Base-by-base conservation (phyloP, 1,140 invertebrate genomes). In the Atopsyche davidsoni region DNA sequence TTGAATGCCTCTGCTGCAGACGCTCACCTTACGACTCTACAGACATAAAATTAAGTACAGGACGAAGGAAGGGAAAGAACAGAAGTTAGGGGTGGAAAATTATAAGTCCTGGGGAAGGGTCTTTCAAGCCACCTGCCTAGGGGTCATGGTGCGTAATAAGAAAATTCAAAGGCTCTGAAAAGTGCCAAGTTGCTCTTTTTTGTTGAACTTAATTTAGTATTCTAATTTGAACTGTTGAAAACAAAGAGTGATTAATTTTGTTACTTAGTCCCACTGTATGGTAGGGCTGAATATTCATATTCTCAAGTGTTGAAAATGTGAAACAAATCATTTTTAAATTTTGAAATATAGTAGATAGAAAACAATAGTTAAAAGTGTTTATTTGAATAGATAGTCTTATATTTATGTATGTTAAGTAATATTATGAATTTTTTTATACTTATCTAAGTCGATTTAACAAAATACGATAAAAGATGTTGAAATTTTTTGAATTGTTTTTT, bases 91-190 rank as follows among this genome's bases (percentile, higher is more conserved):
- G 24, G 24, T 34, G 43, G 46, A 41, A 55, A 51, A 55, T 55
- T 55, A 55, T 55, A 55, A 55, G 53, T 55, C 53, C 38, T 22
- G 28, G 42, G 47, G 35, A 39, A 25, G 35, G 32, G 7, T 24
- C 23, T n/a, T 43, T 9, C 9, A 11, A 17, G 11, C 16, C 25
- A 31, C n/a, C 25, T 9, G 25, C 7, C 7, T 31, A 31, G n/a
- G n/a, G n/a, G 25, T 7, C n/a, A n/a, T 9, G n/a, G 25, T 31
- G 25, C 25, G n/a, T 31, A 9, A n/a, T 7, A n/a, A 7, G 35
- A 4, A 6, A 38, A 16, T 17, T 16, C 18, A 4, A 4, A 4
- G 38, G 11, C 3, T 2, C 11, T 17, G 14, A 36, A 16, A 11
- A 16, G 32, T 35, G 13, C 17, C 17, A 11, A 16, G 32, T 35